Evolutionary conservation across 2,797 vertebrate species (phyloP), one percentile per base, ranked within the genome.

Genomic region (Catamblyrhynchus diadema): DNA sequence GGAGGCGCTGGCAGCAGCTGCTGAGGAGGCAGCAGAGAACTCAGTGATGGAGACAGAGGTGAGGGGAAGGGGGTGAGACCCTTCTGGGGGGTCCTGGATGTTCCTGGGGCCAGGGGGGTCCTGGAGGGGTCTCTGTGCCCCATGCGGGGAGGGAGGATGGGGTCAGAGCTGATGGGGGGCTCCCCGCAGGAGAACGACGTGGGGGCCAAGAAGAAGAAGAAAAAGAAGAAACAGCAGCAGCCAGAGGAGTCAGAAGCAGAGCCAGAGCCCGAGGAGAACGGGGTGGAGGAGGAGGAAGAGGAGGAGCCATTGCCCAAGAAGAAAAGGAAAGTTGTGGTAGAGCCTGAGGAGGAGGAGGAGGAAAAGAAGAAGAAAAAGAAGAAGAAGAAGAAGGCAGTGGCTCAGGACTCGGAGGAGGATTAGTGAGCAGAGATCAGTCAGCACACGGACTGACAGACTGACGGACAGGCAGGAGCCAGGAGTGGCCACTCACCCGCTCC

Each of bases 1-100:
- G 78, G 97, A 98, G 64, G 98, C 98, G 0, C 88, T 98, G 30
- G 97, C 97, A 1, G 98, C 69, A 0, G 96, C 95, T 0, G 97
- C 94, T 0, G 97, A 87, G 73, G 88, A 85, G 91, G 93, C 2
- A 75, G 96, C 1, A 30, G 96, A 95, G 73, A 95, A 97, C 89
- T 91, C 87, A 0, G 95, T 61, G 87, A 64, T 5, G 10, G 96
- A 96, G 62, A 17, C 54, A 0, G 88, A 96, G 88, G 96, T 94
- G 75, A 78, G 21, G 41, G 24, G 9, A 8, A 10, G 16, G 20
- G 33, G 65, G 1, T 28, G 39, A 14, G 41, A 41, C 23, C 3
- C 7, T 39, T 33, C 1, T 9, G 23, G 35, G 65, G 57, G 35
- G 32, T 35, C 50, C 27, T 42, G 45, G 32, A 14, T n/a, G n/a